These are phyloP conservation scores for Nixonia krombeini DNA, from an alignment of 1,140 invertebrate genomes.

Conservation along the genomic window DNA sequence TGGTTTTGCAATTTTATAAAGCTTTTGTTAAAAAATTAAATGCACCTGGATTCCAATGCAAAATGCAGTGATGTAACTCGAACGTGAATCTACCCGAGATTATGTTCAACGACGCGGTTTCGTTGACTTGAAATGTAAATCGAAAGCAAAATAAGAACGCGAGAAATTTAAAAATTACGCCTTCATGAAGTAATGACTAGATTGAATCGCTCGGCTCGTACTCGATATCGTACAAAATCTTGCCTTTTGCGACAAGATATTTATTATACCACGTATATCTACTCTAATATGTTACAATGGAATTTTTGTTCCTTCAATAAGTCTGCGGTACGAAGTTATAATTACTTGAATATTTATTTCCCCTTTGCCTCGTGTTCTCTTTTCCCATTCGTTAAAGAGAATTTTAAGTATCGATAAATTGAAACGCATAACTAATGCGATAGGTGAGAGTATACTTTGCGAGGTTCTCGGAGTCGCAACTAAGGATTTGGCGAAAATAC, in stretches of 20 bases:
- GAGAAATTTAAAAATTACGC: constrained; percentile 3
- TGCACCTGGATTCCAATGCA: too few relatives aligned
- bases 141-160: background rate
- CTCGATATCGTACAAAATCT: constrained; percentile 26
- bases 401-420: constrained; percentile 22
- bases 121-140: background rate
- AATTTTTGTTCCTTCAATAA: constrained; percentile 30
- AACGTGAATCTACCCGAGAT: background rate
- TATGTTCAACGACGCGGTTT: background rate
- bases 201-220: constrained; percentile 2
- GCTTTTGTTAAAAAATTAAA: too few relatives aligned
- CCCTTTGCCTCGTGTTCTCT: background rate
- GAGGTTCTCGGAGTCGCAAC: constrained; percentile 17
- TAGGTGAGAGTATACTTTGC: constrained; percentile 14
- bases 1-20: too few relatives aligned
- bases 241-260: constrained; percentile 6
- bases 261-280: constrained; percentile 16
- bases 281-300: constrained; percentile 48
- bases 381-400: constrained; percentile 10
- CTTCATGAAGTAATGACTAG: constrained; percentile 8
- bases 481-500: constrained; percentile 16
- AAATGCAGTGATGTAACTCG: background rate
- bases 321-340: constrained; percentile 14
- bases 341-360: constrained; percentile 11
- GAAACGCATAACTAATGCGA: constrained; percentile 23